These are phyloP conservation scores for Antedon mediterranea DNA, from an alignment of 53 echinoderm and acorn worm genomes.

Conservation along the genomic window DNA sequence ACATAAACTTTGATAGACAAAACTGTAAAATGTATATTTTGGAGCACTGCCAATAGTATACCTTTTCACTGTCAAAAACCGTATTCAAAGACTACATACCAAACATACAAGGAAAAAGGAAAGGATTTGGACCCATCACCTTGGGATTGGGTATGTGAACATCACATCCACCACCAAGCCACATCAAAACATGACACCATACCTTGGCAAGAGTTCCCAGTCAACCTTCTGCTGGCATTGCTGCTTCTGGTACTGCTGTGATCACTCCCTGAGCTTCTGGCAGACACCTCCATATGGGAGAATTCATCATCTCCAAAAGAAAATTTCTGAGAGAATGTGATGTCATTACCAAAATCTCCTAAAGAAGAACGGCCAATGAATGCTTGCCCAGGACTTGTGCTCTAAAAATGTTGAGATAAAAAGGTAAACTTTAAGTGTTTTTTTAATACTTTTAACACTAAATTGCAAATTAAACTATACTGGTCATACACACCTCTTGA, in stretches of 20 bases:
- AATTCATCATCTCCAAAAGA: slow-evolving; percentile 29
- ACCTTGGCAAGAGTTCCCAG: not conserved
- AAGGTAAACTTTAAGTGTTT: too few species aligned
- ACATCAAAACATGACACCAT: not conserved
- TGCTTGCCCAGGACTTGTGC: not conserved
- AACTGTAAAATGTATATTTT: too few species aligned
- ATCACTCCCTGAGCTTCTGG: slow-evolving; percentile 17
- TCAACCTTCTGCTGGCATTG: not conserved
- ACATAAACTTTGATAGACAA: too few species aligned
- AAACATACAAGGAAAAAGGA: too few species aligned
- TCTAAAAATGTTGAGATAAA: too few species aligned
- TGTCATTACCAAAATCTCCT: slow-evolving; percentile 8
- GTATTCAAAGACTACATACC: too few species aligned
- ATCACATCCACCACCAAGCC: not conserved
- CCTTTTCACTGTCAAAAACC: too few species aligned
- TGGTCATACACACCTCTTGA: not conserved
- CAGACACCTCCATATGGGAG: not conserved
- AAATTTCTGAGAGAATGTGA: slow-evolving; percentile 14
- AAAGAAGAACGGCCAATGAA: slow-evolving; percentile 6
- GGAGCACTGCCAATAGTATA: too few species aligned
- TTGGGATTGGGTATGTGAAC: too few species aligned
- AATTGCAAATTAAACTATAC: too few species aligned
- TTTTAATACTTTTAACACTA: too few species aligned
- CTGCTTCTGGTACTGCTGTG: slow-evolving; percentile 13
- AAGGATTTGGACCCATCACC: too few species aligned